phyloP scores from a whole-genome alignment of 2,113 vertebrate species.

The Stictonetta naevosa region DNA sequence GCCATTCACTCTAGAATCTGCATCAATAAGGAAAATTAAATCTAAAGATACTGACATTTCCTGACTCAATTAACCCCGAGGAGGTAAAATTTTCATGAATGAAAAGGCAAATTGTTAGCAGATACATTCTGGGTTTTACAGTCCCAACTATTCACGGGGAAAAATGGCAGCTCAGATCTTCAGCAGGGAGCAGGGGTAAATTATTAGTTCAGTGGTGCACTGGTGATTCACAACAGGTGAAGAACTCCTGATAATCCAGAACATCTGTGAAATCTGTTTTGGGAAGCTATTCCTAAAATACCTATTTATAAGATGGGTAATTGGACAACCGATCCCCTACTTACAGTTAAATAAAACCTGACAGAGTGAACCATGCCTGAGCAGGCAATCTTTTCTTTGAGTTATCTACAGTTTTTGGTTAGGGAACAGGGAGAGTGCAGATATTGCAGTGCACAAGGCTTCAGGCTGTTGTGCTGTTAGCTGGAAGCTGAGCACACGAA shows the following conservation, averaged over 20 bases:
- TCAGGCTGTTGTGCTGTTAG: background rate
- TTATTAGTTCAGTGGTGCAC: background rate
- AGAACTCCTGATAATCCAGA: background rate
- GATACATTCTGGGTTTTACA: background rate
- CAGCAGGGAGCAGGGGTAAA: background rate
- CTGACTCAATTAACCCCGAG: slow-evolving; percentile 24
- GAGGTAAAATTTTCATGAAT: slow-evolving; percentile 39
- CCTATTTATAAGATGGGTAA: background rate
- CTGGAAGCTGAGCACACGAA: background rate
- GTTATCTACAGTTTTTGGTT: background rate
- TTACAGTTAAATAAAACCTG: background rate
- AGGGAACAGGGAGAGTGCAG: background rate
- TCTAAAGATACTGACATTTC: slow-evolving; percentile 36
- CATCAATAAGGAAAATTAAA: slow-evolving; percentile 40
- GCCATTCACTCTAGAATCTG: background rate
- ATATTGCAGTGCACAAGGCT: background rate
- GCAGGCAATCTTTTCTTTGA: background rate
- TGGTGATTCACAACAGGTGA: background rate
- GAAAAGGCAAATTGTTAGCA: slow-evolving; percentile 22
- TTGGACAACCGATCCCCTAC: background rate
- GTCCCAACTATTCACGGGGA: background rate
- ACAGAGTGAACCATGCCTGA: background rate
- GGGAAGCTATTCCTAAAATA: background rate
- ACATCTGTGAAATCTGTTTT: background rate
- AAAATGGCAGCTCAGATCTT: background rate